Evolutionary conservation across 2,113 vertebrate species (phyloP), one percentile per base, ranked within the genome.

Genomic region (Sinocyclocheilus anophthalmus): DNA sequence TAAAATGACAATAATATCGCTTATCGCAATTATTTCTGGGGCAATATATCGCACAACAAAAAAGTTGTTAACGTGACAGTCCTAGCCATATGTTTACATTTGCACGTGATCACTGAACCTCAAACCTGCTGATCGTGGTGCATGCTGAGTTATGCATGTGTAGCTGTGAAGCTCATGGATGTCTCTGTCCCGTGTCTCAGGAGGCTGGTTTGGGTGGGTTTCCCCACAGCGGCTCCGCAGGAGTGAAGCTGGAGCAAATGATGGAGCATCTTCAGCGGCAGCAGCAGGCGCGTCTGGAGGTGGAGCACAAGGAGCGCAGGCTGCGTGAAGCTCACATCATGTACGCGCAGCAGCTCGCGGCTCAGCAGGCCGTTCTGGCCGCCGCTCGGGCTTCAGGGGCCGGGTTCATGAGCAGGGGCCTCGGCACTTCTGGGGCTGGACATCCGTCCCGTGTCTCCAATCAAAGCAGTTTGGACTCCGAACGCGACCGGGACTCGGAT

Each of bases 221-320:
- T 8, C 20, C 20, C 2, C 57, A 59, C 14, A 59, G 20, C 57
- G 20, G 16, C 20, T 59, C 57, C 1, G 0, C 57, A n/a, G 57
- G 57, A 22, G 20, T 98, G 96, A 98, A 96, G 92, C 93, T 96
- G 75, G 94, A 97, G 90, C 96, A 96, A 2, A 96, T 96, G 82
- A 97, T 99, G 93, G 97, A 99, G 92, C 97, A 98, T 88, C 95
- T 97, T 89, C 97, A 97, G 82, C 96, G 96, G 78, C 97, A 97
- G 92, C 95, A 97, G 89, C 95, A 95, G 81, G 92, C 93, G 24
- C 92, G 96, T 33, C 90, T 96, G 90, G 95, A 96, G 90, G 97
- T 97, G 97, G 96, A 98, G 92, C 95, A 96, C 85, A 97, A 96
- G 91, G 96, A 96, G 90, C 92, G 95, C 84, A 96, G 95, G 85